phyloP scores from a whole-genome alignment of 2,888 invertebrate species.

The Drosophila diplacantha region DNA sequence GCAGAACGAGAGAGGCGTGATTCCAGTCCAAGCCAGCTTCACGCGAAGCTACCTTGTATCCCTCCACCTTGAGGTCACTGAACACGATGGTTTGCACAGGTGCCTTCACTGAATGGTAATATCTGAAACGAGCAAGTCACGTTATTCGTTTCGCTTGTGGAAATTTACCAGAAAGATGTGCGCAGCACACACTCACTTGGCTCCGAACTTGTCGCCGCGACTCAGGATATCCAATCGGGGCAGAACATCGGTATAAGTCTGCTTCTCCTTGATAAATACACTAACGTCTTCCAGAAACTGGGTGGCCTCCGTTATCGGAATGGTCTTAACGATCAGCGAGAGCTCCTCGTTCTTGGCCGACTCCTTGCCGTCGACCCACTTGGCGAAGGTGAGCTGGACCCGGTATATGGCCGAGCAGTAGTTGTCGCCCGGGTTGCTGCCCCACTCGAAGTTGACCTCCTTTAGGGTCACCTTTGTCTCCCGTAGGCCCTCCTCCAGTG shows the following conservation, averaged over 20 bases:
- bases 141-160: neutral
- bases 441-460: constrained; percentile 67
- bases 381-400: constrained; percentile 54
- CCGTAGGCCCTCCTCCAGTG: constrained; percentile 70
- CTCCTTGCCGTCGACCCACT: constrained; percentile 35
- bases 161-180: neutral
- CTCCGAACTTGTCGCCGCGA: constrained; percentile 67
- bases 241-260: constrained; percentile 75
- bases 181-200: constrained; percentile 57
- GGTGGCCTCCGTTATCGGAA: constrained; percentile 64
- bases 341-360: constrained; percentile 41
- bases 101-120: constrained; percentile 61
- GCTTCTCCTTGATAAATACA: constrained; percentile 78
- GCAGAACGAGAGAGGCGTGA: constrained; percentile 79
- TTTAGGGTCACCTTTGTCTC: constrained; percentile 54
- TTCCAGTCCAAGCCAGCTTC: constrained; percentile 79
- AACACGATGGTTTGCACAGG: constrained; percentile 77
- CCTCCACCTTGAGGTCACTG: constrained; percentile 79
- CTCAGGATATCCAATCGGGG: constrained; percentile 77
- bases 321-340: constrained; percentile 74
- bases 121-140: constrained; percentile 42
- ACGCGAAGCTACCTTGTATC: constrained; percentile 79
- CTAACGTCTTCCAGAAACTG: constrained; percentile 76
- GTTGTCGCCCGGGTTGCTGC: constrained; percentile 74
- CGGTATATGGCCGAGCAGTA: constrained; percentile 75